Conservation (phyloP, 2,797 vertebrate species). For the Carduelis carduelis region DNA sequence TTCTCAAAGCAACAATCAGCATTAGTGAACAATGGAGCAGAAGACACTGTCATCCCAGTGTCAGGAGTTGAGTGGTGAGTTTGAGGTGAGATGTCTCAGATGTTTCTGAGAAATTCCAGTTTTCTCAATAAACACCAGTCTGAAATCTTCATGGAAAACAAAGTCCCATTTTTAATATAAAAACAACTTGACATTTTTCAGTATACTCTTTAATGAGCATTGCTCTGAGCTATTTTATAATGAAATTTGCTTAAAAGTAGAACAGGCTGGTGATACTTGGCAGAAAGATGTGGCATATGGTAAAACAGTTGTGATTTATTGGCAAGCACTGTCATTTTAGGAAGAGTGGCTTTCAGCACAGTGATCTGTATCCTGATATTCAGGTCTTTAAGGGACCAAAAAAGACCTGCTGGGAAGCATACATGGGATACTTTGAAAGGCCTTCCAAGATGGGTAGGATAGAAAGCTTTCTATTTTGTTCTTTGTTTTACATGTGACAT, state of each 20-base stretch:
- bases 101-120: background rate
- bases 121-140: conserved; percentile 56
- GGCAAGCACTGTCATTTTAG: conserved; percentile 80
- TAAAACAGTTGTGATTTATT: conserved; percentile 89
- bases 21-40: background rate
- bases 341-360: conserved; percentile 79
- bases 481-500: background rate
- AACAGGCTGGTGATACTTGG: conserved; percentile 89
- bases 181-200: conserved; percentile 84
- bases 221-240: conserved; percentile 88
- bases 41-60: background rate
- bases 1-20: background rate
- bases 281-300: conserved; percentile 91
- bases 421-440: background rate
- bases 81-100: conserved; percentile 42
- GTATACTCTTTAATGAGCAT: conserved; percentile 90
- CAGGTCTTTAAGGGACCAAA: conserved; percentile 66
- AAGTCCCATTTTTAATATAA: conserved; percentile 74
- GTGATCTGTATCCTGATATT: conserved; percentile 76
- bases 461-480: background rate
- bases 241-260: conserved; percentile 92
- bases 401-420: background rate
- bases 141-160: conserved; percentile 68
- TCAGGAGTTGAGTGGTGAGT: conserved; percentile 1
- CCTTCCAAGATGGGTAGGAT: background rate